Conservation (phyloP, 2,797 vertebrate species). For the Lepus townsendii region DNA sequence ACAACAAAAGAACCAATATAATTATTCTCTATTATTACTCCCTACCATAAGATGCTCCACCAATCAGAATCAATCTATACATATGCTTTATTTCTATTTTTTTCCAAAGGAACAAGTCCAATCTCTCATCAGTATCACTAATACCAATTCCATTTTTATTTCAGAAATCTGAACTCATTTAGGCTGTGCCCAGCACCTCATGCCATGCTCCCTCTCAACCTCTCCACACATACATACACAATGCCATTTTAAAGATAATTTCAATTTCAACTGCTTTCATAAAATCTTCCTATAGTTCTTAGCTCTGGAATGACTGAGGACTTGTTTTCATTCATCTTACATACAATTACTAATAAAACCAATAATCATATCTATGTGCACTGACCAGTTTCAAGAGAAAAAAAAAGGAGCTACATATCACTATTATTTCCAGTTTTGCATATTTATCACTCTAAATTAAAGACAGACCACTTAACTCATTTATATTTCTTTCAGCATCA, state of each 20-base stretch:
- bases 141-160: not conserved
- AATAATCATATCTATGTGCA: not conserved
- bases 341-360: not conserved
- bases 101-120: not conserved
- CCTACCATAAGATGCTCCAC: not conserved
- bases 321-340: conserved; percentile 20
- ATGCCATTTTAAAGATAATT: not conserved
- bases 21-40: conserved; percentile 7
- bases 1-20: no score
- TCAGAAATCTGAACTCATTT: not conserved
- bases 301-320: conserved; percentile 7
- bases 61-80: not conserved
- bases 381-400: conserved; percentile 18
- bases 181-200: not conserved
- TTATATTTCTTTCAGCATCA: conserved; percentile 28
- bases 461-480: not conserved
- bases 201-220: not conserved
- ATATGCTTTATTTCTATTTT: conserved; percentile 35
- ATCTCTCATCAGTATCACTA: not conserved
- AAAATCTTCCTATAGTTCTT: not conserved
- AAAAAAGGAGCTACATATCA: not conserved
- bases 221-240: not conserved
- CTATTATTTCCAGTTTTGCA: not conserved
- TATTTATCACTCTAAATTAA: not conserved
- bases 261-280: conserved; percentile 35